Evolutionary conservation across 2,113 vertebrate species (phyloP).

Genomic region (Echinops telfairi): DNA sequence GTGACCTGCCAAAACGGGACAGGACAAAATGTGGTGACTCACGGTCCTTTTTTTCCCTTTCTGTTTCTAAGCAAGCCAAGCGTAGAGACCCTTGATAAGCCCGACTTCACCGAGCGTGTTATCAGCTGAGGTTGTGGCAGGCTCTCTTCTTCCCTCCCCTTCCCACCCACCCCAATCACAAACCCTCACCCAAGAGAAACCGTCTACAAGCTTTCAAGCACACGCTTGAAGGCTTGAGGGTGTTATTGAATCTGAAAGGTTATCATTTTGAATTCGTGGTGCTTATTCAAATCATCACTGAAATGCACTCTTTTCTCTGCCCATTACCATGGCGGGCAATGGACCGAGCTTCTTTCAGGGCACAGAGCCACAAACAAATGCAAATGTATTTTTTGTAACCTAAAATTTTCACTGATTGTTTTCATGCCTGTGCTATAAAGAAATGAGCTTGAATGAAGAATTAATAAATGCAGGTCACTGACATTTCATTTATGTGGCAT

Average conservation of each 20-base stretch:
- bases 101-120: conserved; percentile 39
- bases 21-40: conserved; percentile 67
- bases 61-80: conserved; percentile 72
- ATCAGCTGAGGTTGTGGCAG: conserved; percentile 60
- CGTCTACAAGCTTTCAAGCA: conserved; percentile 46
- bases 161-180: neutral
- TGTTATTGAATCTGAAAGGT: neutral
- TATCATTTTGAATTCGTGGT: neutral
- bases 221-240: conserved; percentile 28
- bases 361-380: neutral
- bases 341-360: neutral
- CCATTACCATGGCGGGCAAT: neutral
- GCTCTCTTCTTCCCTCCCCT: conserved; percentile 67
- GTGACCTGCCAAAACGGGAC: conserved; percentile 69
- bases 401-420: neutral
- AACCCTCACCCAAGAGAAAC: conserved; percentile 63
- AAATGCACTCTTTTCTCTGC: conserved; percentile 39
- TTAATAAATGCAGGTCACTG: neutral
- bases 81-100: conserved; percentile 67
- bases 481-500: conserved; percentile 13
- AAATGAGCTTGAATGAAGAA: neutral
- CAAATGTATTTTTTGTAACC: conserved; percentile 5
- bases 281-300: neutral
- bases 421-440: neutral
- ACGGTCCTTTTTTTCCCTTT: neutral